These are phyloP conservation scores for Amiota mariae DNA, from an alignment of 2,888 invertebrate genomes.

Conservation along the genomic window DNA sequence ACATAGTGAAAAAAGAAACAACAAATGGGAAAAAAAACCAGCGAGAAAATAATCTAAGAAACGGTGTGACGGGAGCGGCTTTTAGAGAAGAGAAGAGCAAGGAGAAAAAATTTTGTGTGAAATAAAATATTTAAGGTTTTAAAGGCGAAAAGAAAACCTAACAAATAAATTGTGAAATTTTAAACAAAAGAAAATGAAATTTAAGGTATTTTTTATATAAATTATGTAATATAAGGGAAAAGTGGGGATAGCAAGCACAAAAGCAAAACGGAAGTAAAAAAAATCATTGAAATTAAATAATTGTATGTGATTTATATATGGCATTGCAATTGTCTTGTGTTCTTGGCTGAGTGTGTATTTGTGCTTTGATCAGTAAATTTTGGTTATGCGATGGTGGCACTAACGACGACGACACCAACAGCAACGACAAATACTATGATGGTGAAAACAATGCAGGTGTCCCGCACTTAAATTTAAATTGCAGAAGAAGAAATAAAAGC, in stretches of 20 bases:
- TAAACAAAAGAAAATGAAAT: background rate
- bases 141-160: background rate
- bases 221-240: constrained; percentile 36
- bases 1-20: too few relatives aligned
- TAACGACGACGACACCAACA: constrained; percentile 41
- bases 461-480: constrained; percentile 40
- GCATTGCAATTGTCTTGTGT: too few relatives aligned
- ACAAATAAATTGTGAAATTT: background rate
- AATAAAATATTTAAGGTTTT: too few relatives aligned
- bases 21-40: background rate
- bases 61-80: background rate
- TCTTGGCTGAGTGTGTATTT: too few relatives aligned
- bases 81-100: background rate
- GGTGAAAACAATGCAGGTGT: background rate
- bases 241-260: too few relatives aligned
- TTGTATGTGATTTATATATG: too few relatives aligned
- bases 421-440: background rate
- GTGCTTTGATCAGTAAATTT: constrained; percentile 31
- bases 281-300: too few relatives aligned
- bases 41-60: background rate
- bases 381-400: constrained; percentile 42
- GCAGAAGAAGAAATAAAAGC: background rate
- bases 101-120: background rate
- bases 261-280: too few relatives aligned
- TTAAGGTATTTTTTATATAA: too few relatives aligned